Conservation (phyloP, 2,113 vertebrate species). For the Hippocampus guttulatus region DNA sequence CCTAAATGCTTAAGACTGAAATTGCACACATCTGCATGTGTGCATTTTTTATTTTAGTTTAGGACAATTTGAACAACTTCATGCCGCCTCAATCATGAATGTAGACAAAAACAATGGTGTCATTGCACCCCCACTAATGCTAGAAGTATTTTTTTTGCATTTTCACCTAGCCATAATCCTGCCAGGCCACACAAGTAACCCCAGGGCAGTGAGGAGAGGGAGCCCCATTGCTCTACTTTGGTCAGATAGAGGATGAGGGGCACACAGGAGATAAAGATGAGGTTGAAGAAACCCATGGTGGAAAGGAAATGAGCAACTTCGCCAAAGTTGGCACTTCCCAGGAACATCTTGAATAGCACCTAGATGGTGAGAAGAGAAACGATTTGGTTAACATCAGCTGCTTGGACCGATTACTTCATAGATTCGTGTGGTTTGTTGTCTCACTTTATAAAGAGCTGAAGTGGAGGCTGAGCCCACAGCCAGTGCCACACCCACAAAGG, state of each 20-base stretch:
- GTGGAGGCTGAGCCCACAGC: slow-evolving; percentile 96
- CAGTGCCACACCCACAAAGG: slow-evolving; percentile 91
- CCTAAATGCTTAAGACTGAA: no score
- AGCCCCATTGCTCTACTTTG: slow-evolving; percentile 94
- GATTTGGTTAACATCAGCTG: background rate
- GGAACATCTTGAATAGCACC: slow-evolving; percentile 99
- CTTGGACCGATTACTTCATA: background rate
- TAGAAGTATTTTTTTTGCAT: background rate
- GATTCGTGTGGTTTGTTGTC: background rate
- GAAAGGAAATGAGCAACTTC: slow-evolving; percentile 95
- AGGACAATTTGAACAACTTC: background rate
- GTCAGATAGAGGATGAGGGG: slow-evolving; percentile 94
- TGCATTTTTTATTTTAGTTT: background rate
- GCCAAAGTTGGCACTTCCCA: slow-evolving; percentile 92
- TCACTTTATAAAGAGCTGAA: slow-evolving; percentile 93
- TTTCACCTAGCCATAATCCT: slow-evolving; percentile 90
- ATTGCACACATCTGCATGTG: no score
- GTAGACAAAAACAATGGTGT: background rate
- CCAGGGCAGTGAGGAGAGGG: slow-evolving; percentile 91
- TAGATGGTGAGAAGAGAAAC: slow-evolving; percentile 44
- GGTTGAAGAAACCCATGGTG: slow-evolving; percentile 95
- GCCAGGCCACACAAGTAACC: slow-evolving; percentile 96
- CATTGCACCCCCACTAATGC: background rate
- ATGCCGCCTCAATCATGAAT: background rate
- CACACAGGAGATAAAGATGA: slow-evolving; percentile 94